phyloP scores from a whole-genome alignment of 64 coral and sea anemone genomes.

The Montipora foliosa region DNA sequence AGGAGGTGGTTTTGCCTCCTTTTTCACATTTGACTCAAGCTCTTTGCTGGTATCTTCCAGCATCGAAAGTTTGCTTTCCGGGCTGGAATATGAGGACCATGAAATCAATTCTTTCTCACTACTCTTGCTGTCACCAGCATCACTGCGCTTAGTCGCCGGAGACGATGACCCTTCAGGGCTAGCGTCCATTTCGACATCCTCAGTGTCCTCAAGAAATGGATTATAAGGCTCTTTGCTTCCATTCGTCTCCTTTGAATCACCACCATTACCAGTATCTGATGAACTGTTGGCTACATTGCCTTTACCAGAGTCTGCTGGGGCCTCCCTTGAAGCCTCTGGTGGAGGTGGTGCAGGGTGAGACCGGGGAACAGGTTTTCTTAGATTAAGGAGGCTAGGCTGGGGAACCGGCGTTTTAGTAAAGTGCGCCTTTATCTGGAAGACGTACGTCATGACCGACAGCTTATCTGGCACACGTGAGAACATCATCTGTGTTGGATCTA shows the following conservation, averaged over 20 bases:
- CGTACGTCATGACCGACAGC: conserved; percentile 94
- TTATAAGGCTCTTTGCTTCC: conserved; percentile 34
- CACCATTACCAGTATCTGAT: neutral
- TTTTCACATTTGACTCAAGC: neutral
- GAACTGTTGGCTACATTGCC: neutral
- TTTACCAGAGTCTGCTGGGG: neutral
- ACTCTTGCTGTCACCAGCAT: neutral
- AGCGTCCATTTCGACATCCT: neutral
- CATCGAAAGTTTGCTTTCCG: neutral
- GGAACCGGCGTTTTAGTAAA: conserved; percentile 36
- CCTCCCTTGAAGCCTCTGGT: neutral
- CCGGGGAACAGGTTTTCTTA: neutral
- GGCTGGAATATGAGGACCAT: neutral
- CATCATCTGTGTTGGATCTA: conserved; percentile 87
- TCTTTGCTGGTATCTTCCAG: neutral
- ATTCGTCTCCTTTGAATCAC: neutral
- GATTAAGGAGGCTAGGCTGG: neutral
- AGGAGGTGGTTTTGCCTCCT: neutral
- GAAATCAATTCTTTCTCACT: neutral
- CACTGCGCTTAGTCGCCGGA: neutral
- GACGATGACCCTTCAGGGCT: neutral
- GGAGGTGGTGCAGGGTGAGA: conserved; percentile 11
- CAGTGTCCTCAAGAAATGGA: conserved; percentile 61
- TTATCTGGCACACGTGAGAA: conserved; percentile 91
- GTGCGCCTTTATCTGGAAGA: conserved; percentile 90